phyloP scores from a whole-genome alignment of 2,113 vertebrate genomes.

The Phrynosoma blainvillii region DNA sequence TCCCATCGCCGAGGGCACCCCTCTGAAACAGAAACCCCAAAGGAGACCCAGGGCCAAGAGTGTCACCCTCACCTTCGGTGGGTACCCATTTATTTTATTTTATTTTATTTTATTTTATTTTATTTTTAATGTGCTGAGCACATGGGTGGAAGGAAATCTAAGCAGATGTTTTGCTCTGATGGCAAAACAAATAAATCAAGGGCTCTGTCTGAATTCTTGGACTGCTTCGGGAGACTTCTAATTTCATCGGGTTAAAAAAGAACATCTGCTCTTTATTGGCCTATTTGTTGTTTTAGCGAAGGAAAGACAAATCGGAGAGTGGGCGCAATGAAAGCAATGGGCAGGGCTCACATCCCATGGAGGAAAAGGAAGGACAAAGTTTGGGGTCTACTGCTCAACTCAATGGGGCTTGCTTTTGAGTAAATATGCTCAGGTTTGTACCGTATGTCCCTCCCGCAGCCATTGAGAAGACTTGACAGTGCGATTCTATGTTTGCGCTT shows the following conservation, averaged over 20 bases:
- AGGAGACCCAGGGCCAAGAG: background rate
- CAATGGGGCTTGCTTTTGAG: too few relatives aligned
- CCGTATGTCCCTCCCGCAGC: too few relatives aligned
- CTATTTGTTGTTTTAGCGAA: background rate
- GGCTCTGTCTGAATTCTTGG: background rate
- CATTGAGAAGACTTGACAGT: too few relatives aligned
- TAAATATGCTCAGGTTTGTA: too few relatives aligned
- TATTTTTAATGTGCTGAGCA: background rate
- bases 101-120: too few relatives aligned
- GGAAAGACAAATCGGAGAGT: background rate
- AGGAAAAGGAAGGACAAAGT: background rate
- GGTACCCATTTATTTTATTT: slow-evolving; percentile 8
- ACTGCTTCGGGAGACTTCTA: background rate
- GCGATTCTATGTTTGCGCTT: too few relatives aligned
- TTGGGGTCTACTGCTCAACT: too few relatives aligned
- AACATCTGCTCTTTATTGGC: background rate
- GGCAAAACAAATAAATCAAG: background rate
- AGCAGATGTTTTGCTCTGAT: background rate
- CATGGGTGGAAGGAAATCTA: background rate
- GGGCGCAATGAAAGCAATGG: background rate
- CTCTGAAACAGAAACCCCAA: too few relatives aligned
- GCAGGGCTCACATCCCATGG: too few relatives aligned
- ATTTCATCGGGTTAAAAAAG: background rate
- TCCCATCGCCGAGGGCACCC: too few relatives aligned
- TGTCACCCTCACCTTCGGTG: slow-evolving; percentile 51